A percentile compares a stretch with the other conserved stretches of the same genome.
Evolutionary conservation across 2,888 invertebrate species (phyloP).

Genomic region (Cheilosia impressa): DNA sequence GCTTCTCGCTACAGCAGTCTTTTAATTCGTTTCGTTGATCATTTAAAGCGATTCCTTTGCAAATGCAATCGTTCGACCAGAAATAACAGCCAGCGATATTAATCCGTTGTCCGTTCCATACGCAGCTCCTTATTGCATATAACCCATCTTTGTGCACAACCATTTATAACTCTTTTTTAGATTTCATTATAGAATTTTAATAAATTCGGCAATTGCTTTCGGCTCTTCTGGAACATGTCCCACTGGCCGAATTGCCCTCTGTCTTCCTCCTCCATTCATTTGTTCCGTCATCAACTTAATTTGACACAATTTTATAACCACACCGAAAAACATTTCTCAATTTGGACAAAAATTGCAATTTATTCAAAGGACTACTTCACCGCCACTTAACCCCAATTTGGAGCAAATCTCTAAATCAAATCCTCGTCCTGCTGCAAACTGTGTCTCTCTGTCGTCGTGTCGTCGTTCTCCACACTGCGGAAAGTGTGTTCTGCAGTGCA

Average conservation of each 20-base stretch:
- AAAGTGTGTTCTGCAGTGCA: constrained; percentile 50
- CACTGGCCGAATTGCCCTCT: constrained; percentile 5
- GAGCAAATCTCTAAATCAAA: constrained; percentile 72
- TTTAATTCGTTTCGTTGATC: no score
- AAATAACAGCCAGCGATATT: no score
- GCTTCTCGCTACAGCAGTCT: no score
- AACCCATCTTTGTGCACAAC: not conserved
- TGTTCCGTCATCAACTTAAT: constrained; percentile 58
- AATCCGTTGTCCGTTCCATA: no score
- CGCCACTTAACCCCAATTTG: constrained; percentile 72
- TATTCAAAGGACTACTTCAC: constrained; percentile 71
- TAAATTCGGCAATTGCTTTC: constrained; percentile 34
- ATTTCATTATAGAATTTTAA: not conserved
- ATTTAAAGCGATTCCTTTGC: no score
- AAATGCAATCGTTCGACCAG: no score
- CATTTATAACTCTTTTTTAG: not conserved
- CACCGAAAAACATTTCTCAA: constrained; percentile 60
- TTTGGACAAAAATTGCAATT: constrained; percentile 72
- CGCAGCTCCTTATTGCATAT: not conserved
- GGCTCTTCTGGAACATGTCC: constrained; percentile 52
- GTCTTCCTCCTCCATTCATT: constrained; percentile 8
- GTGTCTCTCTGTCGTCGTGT: constrained; percentile 20
- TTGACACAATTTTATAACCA: constrained; percentile 56
- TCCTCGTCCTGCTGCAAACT: constrained; percentile 52
- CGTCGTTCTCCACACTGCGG: constrained; percentile 35